These are phyloP conservation scores for Phyto melanocephala DNA, from an alignment of 2,888 invertebrate genomes.

Conservation along the genomic window DNA sequence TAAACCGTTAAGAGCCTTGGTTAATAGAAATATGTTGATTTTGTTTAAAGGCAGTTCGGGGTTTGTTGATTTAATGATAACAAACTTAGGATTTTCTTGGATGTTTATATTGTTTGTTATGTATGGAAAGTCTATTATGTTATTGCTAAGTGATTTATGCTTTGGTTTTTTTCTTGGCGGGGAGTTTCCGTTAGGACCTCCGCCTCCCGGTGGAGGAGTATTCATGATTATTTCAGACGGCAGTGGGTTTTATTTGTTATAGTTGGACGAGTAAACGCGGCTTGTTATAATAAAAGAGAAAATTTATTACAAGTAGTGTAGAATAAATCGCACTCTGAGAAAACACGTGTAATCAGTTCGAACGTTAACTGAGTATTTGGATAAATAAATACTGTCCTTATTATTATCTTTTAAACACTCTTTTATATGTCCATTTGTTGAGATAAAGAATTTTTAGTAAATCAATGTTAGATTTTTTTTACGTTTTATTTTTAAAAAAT, in stretches of 20 bases:
- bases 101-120: not conserved
- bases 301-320: no score
- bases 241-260: no score
- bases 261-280: not conserved
- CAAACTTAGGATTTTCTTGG: conserved; percentile 23
- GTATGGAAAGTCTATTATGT: not conserved
- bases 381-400: no score
- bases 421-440: no score
- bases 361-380: no score
- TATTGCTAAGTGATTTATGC: not conserved
- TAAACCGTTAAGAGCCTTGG: conserved; percentile 6
- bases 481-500: no score
- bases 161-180: not conserved
- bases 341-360: not conserved
- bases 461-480: no score
- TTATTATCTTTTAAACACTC: no score
- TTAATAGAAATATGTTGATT: conserved; percentile 4
- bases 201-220: not conserved
- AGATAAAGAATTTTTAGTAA: no score
- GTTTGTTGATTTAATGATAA: not conserved
- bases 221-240: not conserved
- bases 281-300: not conserved
- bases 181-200: not conserved
- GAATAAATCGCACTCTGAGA: no score
- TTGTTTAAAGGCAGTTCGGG: not conserved